A percentile compares a stretch with the other conserved stretches of the same genome.
Conservation (phyloP, 2,888 invertebrate genomes). For the Eurytoma adleriae region DNA sequence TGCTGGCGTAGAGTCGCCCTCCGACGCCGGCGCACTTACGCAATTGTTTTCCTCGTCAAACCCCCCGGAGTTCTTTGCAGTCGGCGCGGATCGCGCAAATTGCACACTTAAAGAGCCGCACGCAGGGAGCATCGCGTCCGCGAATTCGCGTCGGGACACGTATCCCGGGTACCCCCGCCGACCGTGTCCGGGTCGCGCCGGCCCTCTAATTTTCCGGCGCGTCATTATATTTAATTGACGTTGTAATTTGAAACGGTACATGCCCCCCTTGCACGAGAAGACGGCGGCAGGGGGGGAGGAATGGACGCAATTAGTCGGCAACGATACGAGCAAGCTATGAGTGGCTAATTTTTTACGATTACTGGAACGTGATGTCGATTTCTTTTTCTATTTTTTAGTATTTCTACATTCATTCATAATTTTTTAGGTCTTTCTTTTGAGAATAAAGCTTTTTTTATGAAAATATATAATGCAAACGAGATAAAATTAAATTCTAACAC, state of each 20-base stretch:
- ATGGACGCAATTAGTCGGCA: constrained; percentile 12
- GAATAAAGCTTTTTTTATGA: too few species aligned
- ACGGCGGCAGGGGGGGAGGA: background rate
- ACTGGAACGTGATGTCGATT: background rate
- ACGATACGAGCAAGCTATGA: constrained; percentile 1
- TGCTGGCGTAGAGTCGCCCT: background rate
- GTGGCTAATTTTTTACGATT: constrained; percentile 5
- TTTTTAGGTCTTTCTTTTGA: too few species aligned
- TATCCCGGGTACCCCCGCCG: too few species aligned
- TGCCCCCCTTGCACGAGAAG: background rate
- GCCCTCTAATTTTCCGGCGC: constrained; percentile 63
- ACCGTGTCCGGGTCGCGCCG: background rate
- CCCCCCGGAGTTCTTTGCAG: background rate
- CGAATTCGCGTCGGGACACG: too few species aligned
- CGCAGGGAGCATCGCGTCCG: too few species aligned
- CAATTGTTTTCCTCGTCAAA: background rate
- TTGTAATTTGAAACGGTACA: constrained; percentile 65
- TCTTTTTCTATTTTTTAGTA: too few species aligned
- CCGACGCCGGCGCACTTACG: background rate
- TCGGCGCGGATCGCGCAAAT: constrained; percentile 43
- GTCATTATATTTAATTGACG: constrained; percentile 68
- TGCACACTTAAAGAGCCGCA: constrained; percentile 62
- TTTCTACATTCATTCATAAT: too few species aligned
- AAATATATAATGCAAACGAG: too few species aligned
- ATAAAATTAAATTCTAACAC: too few species aligned